phyloP scores from a whole-genome alignment of 2,113 vertebrate genomes.

The Lontra canadensis region DNA sequence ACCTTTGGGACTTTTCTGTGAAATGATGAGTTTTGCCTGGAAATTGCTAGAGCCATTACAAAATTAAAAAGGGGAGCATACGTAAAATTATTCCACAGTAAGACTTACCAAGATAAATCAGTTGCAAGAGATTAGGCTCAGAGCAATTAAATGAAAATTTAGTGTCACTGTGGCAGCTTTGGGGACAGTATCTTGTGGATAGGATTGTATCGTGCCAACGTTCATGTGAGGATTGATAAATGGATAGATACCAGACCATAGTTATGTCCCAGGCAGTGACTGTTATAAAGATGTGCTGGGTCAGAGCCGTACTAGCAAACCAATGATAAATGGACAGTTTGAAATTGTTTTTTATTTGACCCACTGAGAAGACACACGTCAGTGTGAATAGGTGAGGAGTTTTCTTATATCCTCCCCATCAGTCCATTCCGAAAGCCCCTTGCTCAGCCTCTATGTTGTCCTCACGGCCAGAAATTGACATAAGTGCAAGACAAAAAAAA shows the following conservation, averaged over 20 bases:
- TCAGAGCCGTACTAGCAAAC: not conserved
- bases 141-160: constrained; percentile 8
- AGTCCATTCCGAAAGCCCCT: not conserved
- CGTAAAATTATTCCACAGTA: not conserved
- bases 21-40: constrained; percentile 14
- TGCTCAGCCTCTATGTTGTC: not conserved
- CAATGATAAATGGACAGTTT: not conserved
- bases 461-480: not conserved
- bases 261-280: not conserved
- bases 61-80: not conserved
- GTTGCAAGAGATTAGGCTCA: not conserved
- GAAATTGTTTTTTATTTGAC: not conserved
- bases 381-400: not conserved
- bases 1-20: not conserved
- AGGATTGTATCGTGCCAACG: not conserved
- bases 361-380: not conserved
- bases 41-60: constrained; percentile 11
- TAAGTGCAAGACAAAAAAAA: not conserved
- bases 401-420: not conserved
- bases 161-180: not conserved
- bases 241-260: not conserved
- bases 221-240: not conserved
- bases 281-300: not conserved
- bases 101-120: constrained; percentile 18
- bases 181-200: not conserved